Evolutionary conservation across 1,140 invertebrate genomes (phyloP).

Genomic region (Rhyacophila brunnea): DNA sequence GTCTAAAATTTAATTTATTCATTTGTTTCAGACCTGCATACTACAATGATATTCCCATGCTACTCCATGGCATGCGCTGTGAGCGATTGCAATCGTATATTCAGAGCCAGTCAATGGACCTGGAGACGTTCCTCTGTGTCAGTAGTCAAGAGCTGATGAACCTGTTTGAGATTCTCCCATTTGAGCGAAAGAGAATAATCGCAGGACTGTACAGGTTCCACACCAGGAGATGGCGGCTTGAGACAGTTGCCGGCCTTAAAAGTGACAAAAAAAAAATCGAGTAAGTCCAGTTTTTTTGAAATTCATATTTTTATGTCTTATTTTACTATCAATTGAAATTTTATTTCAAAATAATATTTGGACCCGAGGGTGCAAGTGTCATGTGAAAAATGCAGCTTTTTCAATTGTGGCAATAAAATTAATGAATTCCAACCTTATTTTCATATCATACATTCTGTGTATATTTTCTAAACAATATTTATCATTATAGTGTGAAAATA

Average conservation of each 20-base stretch:
- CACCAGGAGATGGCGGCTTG: constrained; percentile 52
- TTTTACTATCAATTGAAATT: background rate
- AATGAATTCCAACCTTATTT: too few species aligned
- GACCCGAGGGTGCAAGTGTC: background rate
- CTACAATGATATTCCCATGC: constrained; percentile 41
- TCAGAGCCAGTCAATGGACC: constrained; percentile 44
- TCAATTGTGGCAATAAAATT: too few species aligned
- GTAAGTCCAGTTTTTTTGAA: too few species aligned
- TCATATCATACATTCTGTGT: too few species aligned
- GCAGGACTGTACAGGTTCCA: constrained; percentile 54
- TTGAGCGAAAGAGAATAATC: constrained; percentile 53
- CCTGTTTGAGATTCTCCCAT: constrained; percentile 54
- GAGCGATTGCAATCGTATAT: constrained; percentile 48
- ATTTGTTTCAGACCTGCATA: constrained; percentile 44
- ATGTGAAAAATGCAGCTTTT: too few species aligned
- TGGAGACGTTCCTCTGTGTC: constrained; percentile 55
- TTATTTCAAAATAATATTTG: background rate
- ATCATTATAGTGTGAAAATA: too few species aligned
- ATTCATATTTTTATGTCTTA: too few species aligned
- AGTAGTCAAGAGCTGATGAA: constrained; percentile 52
- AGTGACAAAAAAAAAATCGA: constrained; percentile 8
- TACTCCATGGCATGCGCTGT: constrained; percentile 58
- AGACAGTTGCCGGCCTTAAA: constrained; percentile 43
- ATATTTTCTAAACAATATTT: too few species aligned
- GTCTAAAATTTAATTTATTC: constrained; percentile 4